Percentiles rank a stretch among this genome's conserved stretches.
These are phyloP conservation scores for Morelia viridis DNA, from an alignment of 2,797 vertebrate species.

Conservation along the genomic window DNA sequence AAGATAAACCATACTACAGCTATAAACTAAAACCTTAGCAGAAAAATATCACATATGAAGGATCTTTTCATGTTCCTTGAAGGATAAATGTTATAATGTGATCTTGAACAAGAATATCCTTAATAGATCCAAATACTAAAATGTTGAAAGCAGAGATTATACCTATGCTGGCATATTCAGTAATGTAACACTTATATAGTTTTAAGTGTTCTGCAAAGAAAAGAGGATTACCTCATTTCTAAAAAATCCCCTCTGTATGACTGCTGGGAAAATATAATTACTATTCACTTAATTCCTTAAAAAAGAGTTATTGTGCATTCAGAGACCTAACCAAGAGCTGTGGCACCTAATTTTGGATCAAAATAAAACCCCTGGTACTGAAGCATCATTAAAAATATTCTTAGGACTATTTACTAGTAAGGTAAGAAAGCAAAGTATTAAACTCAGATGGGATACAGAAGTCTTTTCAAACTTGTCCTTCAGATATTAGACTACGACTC, in stretches of 20 bases:
- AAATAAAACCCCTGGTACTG: slow-evolving; percentile 24
- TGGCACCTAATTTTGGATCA: slow-evolving; percentile 37
- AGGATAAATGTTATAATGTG: slow-evolving; percentile 10
- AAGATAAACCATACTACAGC: neutral
- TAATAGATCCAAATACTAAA: slow-evolving; percentile 17
- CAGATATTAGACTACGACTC: neutral
- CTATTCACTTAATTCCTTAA: slow-evolving; percentile 23
- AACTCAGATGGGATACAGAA: neutral
- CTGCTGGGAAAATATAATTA: neutral
- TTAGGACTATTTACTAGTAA: neutral
- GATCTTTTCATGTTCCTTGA: neutral
- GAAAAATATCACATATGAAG: neutral
- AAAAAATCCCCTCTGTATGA: slow-evolving; percentile 20
- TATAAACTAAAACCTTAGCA: neutral
- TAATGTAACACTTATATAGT: slow-evolving; percentile 14
- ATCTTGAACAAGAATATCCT: slow-evolving; percentile 28
- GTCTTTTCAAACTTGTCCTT: neutral
- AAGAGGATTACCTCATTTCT: slow-evolving; percentile 28
- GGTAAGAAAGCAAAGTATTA: slow-evolving; percentile 13
- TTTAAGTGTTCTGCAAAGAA: slow-evolving; percentile 39
- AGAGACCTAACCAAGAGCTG: slow-evolving; percentile 31
- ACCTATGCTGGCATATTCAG: slow-evolving; percentile 19
- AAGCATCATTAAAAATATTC: slow-evolving; percentile 26
- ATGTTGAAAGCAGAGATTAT: slow-evolving; percentile 35
- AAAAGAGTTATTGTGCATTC: slow-evolving; percentile 25